Conservation (phyloP, 2,888 invertebrate species). For the Phorcus lineatus region DNA sequence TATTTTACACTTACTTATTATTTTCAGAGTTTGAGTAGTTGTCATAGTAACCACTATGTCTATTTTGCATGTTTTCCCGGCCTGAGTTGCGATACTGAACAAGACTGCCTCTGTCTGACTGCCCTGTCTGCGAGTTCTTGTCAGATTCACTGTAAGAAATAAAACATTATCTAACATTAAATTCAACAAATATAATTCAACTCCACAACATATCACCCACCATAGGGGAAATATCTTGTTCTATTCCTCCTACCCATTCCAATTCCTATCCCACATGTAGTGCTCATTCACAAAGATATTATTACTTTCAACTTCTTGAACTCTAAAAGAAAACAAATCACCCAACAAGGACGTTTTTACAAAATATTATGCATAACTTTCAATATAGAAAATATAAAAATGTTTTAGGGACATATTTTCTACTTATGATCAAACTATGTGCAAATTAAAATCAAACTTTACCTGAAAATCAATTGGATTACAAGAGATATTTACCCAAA, state of each 20-base stretch:
- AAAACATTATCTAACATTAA: not conserved
- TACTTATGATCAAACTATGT: not conserved
- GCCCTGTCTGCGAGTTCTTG: not conserved
- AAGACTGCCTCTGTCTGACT: not conserved
- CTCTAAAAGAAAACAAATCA: not conserved
- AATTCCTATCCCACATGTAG: too few species aligned
- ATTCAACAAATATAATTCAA: too few species aligned
- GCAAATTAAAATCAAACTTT: not conserved
- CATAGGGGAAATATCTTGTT: too few species aligned
- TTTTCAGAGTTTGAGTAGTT: constrained; percentile 13
- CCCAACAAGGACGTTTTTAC: too few species aligned
- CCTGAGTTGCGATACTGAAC: not conserved
- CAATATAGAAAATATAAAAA: not conserved
- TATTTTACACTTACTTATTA: not conserved
- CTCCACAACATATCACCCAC: too few species aligned
- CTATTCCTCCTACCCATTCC: too few species aligned
- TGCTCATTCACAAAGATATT: too few species aligned
- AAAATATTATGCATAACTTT: too few species aligned
- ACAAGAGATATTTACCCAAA: constrained; percentile 55
- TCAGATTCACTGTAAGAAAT: not conserved
- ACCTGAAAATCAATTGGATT: not conserved
- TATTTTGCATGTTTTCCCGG: not conserved
- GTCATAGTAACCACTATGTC: constrained; percentile 15
- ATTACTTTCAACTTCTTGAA: too few species aligned
- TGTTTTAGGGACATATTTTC: not conserved